These are phyloP conservation scores for Dreissena polymorpha DNA, from an alignment of 1,140 invertebrate species.

Conservation along the genomic window DNA sequence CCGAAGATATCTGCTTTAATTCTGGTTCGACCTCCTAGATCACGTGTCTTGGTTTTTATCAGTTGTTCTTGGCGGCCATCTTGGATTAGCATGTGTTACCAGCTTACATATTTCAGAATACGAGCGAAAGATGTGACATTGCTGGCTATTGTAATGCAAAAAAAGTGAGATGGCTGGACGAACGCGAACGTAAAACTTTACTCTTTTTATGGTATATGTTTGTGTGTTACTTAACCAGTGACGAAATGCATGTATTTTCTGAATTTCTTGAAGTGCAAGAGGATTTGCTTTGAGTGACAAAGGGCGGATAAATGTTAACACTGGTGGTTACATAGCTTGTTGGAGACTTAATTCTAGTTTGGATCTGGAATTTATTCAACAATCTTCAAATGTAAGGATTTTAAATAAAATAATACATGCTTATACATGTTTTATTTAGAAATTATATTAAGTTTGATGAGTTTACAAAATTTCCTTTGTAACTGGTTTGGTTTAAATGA, in stretches of 20 bases:
- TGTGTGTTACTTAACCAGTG: not conserved
- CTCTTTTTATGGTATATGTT: not conserved
- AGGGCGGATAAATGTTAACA: not conserved
- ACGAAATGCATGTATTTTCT: conserved; percentile 1
- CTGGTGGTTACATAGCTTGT: not conserved
- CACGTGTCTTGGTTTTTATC: conserved; percentile 48
- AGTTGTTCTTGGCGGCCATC: conserved; percentile 39
- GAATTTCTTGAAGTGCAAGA: not conserved
- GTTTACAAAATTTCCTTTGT: too few species aligned
- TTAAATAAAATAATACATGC: not conserved
- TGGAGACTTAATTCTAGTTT: not conserved
- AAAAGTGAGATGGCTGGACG: conserved; percentile 48
- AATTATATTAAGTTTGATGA: not conserved
- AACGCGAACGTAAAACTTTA: conserved; percentile 9
- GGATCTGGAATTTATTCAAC: not conserved
- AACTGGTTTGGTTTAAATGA: too few species aligned
- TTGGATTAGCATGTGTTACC: conserved; percentile 52
- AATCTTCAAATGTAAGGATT: too few species aligned
- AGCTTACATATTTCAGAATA: conserved; percentile 24
- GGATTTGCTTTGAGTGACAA: not conserved
- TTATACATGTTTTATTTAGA: not conserved
- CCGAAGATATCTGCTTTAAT: too few species aligned
- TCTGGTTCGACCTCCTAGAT: conserved; percentile 36
- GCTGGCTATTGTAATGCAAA: conserved; percentile 28
- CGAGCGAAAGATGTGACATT: conserved; percentile 13